Evolutionary conservation across 2,888 invertebrate species (phyloP), one percentile per base, ranked within the genome.

Genomic region (Drosophila subsilvestris): DNA sequence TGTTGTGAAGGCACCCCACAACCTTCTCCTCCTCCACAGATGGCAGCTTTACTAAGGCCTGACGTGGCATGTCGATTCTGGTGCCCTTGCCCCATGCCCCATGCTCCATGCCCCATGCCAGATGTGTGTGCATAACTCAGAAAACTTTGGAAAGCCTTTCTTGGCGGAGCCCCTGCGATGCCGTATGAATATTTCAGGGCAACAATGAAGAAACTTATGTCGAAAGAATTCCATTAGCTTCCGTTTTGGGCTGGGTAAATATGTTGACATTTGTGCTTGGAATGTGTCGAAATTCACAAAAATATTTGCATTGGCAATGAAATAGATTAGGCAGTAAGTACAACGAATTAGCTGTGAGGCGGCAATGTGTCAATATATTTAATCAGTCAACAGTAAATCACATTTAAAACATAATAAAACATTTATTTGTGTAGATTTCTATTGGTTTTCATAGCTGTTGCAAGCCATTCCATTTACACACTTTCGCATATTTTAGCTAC

Each of bases 181-280:
- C 29, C 55, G 18, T 25, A 66, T 66, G 56, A 67, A 66, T 66
- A 67, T 56, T 66, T 66, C 48, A 67, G 55, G 32, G 48, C 48
- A 67, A 56, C 37, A 22, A 67, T 66, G 56, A 66, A 25, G 66
- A 68, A 66, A 68, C 68, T 66, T 55, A 67, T n/a, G n/a, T n/a
- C n/a, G 48, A 42, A 55, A 32, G 55, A 65, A 67, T 66, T 66
- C 56, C 66, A 66, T 66, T 67, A 67, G 65, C 68, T 20, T 37
- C 7, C 37, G 37, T n/a, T 37, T 7, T 2, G 14, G 37, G 7
- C 2, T 7, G 37, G 14, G 37, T 37, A 37, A 37, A 37, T 37
- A 6, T 14, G 37, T 14, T 14, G 37, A 37, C 14, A 37, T 37
- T 2, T 14, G 6, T n/a, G 14, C 7, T 2, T 37, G 37, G n/a